These are phyloP conservation scores for Colinus virginianus DNA, from an alignment of 2,113 vertebrate genomes.

Conservation along the genomic window DNA sequence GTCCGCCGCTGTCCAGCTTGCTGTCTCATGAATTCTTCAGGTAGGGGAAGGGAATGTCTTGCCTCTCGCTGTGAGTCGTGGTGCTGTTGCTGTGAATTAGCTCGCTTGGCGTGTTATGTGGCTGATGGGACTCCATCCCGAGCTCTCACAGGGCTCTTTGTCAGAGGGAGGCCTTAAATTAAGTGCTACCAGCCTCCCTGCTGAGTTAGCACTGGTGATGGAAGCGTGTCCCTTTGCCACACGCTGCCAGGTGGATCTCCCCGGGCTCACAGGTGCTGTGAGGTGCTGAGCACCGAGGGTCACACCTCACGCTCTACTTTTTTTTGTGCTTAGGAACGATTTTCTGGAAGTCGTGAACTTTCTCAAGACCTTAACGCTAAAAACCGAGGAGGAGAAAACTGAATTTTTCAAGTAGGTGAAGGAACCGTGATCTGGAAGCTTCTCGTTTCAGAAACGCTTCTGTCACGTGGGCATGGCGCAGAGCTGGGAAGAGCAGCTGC, in stretches of 20 bases:
- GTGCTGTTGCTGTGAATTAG: background rate
- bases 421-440: background rate
- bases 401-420: constrained; percentile 97
- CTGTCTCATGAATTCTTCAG: constrained; percentile 93
- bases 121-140: background rate
- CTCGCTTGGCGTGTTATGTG: background rate
- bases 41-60: constrained; percentile 68
- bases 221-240: background rate
- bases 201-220: background rate
- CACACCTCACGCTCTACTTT: background rate
- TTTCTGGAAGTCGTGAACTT: constrained; percentile 96
- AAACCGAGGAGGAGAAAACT: constrained; percentile 96
- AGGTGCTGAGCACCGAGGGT: background rate
- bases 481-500: background rate
- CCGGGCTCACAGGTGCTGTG: background rate
- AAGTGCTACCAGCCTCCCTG: background rate
- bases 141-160: background rate
- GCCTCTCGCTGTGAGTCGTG: background rate
- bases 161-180: background rate
- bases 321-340: constrained; percentile 87
- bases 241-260: background rate
- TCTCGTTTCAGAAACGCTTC: background rate
- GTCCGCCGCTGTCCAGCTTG: constrained; percentile 85
- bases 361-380: constrained; percentile 93
- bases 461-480: background rate